Evolutionary conservation across 2,888 invertebrate species (phyloP).

Genomic region (Agrotis puta): DNA sequence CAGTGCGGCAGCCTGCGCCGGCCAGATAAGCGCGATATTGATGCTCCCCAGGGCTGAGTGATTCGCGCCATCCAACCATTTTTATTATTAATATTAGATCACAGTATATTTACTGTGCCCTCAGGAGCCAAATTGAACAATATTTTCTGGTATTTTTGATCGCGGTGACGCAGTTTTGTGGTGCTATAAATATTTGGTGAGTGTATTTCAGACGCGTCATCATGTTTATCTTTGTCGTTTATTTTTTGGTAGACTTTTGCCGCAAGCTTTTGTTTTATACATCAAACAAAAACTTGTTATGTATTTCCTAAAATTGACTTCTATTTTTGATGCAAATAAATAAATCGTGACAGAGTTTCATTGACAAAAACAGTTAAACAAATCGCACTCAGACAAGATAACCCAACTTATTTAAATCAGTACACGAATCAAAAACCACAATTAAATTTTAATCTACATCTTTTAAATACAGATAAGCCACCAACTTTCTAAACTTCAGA

Average conservation of each 20-base stretch:
- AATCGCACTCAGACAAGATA: too few species aligned
- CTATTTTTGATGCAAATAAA: not conserved
- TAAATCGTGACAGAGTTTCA: not conserved
- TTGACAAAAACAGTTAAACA: not conserved
- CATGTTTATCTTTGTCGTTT: constrained; percentile 43
- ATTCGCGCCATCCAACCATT: constrained; percentile 70
- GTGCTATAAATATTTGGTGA: constrained; percentile 43
- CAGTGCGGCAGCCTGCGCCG: constrained; percentile 58
- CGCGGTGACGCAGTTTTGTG: constrained; percentile 42
- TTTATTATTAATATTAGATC: constrained; percentile 71
- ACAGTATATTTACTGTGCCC: constrained; percentile 63
- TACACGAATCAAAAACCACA: not conserved
- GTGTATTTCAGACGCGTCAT: constrained; percentile 21
- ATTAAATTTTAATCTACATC: constrained; percentile 27
- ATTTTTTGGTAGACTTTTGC: constrained; percentile 31
- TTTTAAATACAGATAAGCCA: constrained; percentile 33
- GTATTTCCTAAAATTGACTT: too few species aligned
- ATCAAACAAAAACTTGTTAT: too few species aligned
- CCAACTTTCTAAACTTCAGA: constrained; percentile 22
- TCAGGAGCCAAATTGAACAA: constrained; percentile 62
- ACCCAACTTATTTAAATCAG: too few species aligned
- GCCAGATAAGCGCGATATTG: constrained; percentile 75
- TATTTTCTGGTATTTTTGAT: constrained; percentile 55
- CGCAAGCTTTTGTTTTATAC: not conserved
- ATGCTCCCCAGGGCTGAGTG: constrained; percentile 73